Evolutionary conservation across 2,888 invertebrate species (phyloP).

Genomic region (Cryptus armator): DNA sequence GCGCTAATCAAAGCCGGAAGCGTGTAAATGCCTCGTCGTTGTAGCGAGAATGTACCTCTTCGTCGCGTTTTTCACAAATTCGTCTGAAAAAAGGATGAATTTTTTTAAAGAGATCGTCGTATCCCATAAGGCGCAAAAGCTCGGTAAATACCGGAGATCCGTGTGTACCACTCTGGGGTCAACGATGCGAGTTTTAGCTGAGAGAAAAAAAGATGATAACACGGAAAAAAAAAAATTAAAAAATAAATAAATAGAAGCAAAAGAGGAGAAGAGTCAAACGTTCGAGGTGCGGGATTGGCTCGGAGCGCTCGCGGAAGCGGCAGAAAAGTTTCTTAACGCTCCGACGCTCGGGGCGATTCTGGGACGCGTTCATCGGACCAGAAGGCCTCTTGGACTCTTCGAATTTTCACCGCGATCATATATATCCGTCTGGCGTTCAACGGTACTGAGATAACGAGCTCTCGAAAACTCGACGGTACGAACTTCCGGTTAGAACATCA

Average conservation of each 20-base stretch:
- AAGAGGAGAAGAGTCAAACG: conserved; percentile 38
- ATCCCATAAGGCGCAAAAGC: conserved; percentile 39
- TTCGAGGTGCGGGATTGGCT: conserved; percentile 40
- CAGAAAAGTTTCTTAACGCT: conserved; percentile 56
- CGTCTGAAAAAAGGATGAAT: neutral
- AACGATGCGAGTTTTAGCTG: conserved; percentile 20
- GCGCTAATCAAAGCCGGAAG: no score
- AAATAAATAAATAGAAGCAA: conserved; percentile 20
- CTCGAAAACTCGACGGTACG: conserved; percentile 43
- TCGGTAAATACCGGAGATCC: conserved; percentile 48
- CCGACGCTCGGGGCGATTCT: conserved; percentile 49
- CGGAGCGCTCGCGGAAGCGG: conserved; percentile 23
- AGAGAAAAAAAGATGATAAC: conserved; percentile 14
- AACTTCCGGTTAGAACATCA: conserved; percentile 37
- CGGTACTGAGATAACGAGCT: conserved; percentile 50
- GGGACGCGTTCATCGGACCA: conserved; percentile 37
- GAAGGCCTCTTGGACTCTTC: conserved; percentile 55
- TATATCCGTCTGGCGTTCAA: neutral
- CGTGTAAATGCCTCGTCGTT: no score
- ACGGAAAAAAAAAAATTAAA: conserved; percentile 1
- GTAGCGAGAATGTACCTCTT: no score
- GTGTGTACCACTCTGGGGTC: conserved; percentile 23
- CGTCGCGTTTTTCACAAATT: no score
- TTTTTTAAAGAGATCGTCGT: conserved; percentile 28
- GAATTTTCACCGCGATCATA: conserved; percentile 58